Conservation (phyloP, 2,888 invertebrate genomes). For the Lamellibrachia satsuma region DNA sequence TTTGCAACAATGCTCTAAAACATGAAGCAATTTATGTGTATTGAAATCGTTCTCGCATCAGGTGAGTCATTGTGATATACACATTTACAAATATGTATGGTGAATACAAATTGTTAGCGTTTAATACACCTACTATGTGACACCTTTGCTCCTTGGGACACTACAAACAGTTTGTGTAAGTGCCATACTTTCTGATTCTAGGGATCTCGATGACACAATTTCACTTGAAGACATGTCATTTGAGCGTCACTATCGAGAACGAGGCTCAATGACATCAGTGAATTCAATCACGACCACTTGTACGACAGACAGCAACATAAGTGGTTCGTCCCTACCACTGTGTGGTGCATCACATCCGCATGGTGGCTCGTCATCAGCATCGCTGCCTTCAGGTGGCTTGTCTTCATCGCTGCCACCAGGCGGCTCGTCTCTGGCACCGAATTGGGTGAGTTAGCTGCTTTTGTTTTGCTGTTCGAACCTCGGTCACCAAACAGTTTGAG, state of each 20-base stretch:
- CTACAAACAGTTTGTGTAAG: background rate
- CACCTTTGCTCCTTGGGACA: background rate
- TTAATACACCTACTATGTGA: background rate
- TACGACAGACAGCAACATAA: slow-evolving; percentile 85
- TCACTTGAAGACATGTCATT: slow-evolving; percentile 70
- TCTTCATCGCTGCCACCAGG: background rate
- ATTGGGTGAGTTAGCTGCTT: background rate
- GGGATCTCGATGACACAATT: slow-evolving; percentile 85
- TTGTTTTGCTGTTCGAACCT: background rate
- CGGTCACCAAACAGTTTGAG: background rate
- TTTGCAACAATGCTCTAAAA: too few relatives aligned
- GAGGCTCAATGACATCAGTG: slow-evolving; percentile 76
- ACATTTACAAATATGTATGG: too few relatives aligned
- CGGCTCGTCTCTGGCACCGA: background rate
- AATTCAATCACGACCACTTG: slow-evolving; percentile 73
- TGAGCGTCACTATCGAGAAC: slow-evolving; percentile 36
- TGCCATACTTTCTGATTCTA: slow-evolving; percentile 56
- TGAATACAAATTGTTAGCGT: too few relatives aligned
- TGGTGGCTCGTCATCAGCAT: background rate
- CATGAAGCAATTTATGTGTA: too few relatives aligned
- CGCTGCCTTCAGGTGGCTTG: background rate
- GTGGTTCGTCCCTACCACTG: slow-evolving; percentile 72
- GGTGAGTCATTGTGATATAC: too few relatives aligned
- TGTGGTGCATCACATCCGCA: background rate
- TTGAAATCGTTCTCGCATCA: too few relatives aligned